Evolutionary conservation across 2,888 invertebrate species (phyloP), one percentile per base, ranked within the genome.

Genomic region (Agonopterix subpropinquella): DNA sequence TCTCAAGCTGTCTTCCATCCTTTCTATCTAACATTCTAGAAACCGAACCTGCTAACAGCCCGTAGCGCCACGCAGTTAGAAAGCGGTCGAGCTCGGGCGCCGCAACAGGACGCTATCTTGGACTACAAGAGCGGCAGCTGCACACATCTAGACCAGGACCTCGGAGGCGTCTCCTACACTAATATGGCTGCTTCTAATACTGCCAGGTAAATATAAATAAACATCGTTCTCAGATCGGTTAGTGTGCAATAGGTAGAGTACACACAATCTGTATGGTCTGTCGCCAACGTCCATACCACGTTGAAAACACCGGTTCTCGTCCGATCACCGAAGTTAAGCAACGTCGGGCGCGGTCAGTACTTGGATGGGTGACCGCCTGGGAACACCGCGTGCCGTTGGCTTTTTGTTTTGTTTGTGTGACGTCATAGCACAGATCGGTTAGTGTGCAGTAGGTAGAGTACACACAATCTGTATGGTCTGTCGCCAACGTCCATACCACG

Each of bases 241-340:
- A 18, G 18, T 18, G 18, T 18, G 18, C 18, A 18, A 4, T 18
- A 18, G 18, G 18, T 18, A 28, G 28, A 28, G 28, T 28, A 28
- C 28, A 28, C 28, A 28, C 28, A 28, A 28, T 28, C 28, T 28
- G 28, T 28, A 28, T 28, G 28, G 28, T 15, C 69, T 52, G 37
- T 71, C 60, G 74, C 71, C 75, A 78, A 78, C 77, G 77, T 75
- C 73, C 77, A 80, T 78, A 77, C 74, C 69, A 71, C 64, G 70
- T 74, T 75, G 73, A 73, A 73, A 48, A 68, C 69, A 75, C 72
- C 70, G 70, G 72, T 73, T 73, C 69, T 75, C 73, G 73, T 72
- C 72, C 72, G 74, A 74, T 74, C 73, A 73, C 73, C 72, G 72
- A 73, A 74, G 70, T 73, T 68, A 73, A 73, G 73, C 72, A 71